Evolutionary conservation across 30 jellyfish, hydroid and myxozoan species (phyloP).

Genomic region (Hydractinia symbiolongicarpus): DNA sequence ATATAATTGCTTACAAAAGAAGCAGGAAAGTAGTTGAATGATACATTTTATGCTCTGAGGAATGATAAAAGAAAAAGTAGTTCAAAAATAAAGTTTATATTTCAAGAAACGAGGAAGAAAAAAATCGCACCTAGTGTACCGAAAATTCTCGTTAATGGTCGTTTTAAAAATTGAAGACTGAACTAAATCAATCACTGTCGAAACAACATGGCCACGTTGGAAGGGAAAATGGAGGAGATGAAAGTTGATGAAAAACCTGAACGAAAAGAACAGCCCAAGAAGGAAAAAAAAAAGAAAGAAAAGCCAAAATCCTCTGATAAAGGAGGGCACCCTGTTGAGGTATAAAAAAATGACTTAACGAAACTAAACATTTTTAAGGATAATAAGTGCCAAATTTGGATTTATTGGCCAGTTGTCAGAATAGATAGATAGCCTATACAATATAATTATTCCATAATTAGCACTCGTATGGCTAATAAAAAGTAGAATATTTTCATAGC

Average conservation of each 20-base stretch:
- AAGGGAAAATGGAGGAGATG: constrained; percentile 33
- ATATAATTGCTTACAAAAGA: too few relatives aligned
- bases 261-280: background rate
- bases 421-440: background rate
- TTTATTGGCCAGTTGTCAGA: background rate
- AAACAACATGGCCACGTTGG: constrained; percentile 42
- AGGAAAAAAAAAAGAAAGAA: constrained; percentile 7
- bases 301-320: background rate
- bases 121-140: too few relatives aligned
- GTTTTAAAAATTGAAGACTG: too few relatives aligned
- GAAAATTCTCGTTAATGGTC: too few relatives aligned
- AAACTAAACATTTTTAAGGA: background rate
- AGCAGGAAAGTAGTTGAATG: too few relatives aligned
- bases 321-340: constrained; percentile 35
- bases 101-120: too few relatives aligned
- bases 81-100: too few relatives aligned
- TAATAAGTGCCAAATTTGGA: background rate
- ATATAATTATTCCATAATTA: background rate
- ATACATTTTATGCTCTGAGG: too few relatives aligned
- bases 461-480: background rate
- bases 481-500: background rate
- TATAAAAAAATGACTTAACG: background rate
- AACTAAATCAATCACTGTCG: background rate
- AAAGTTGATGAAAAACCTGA: constrained; percentile 11
- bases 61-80: too few relatives aligned